Base-by-base conservation (phyloP, 2,888 invertebrate species). In the Listrodromus nycthemerus region DNA sequence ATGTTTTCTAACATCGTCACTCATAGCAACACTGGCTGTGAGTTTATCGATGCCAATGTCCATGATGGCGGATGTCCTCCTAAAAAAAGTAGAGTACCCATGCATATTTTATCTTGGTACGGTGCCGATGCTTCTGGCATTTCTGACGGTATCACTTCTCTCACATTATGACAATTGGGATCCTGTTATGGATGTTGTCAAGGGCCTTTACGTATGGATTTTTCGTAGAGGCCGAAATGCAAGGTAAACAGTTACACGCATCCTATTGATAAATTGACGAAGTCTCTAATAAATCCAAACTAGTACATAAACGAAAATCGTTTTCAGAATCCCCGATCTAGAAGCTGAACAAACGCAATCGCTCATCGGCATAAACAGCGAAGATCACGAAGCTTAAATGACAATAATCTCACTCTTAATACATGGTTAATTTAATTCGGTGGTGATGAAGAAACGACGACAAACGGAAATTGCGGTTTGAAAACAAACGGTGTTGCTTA, bases 11-110 rank as follows among this genome's bases (percentile, higher is more conserved):
- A 99, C 99, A 21, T 98, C 98, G 16, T 96, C 98, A 0, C 95
- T 98, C 67, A 96, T 98, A 89, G 99, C 98, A 33, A 98, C 98
- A 1, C 93, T 98, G 89, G 96, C 98, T 80, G 95, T 98, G 86
- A 97, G 97, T 87, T 94, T 99, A 89, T 97, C 97, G 85, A 97
- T 98, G 93, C 99, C 99, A 76, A 95, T 99, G 94, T 96, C 98
- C 48, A 97, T 98, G 95, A 94, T 97, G 87, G 97, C 97, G 87
- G 98, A 98, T 94, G 95, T 97, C 55, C 91, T 97, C 71, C 93
- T 97, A 58, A 96, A 96, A 92, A 94, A 95, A 88, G 95, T 97
- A 87, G 94, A 95, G 19, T 96, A 96, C 89, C 95, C 96, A 13
- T 94, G 95, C 66, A 94, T 96, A 89, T 97, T 98, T 93, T 97